Evolutionary conservation across 2,113 vertebrate genomes (phyloP), one percentile per base, ranked within the genome.

Genomic region (Salminus brasiliensis): DNA sequence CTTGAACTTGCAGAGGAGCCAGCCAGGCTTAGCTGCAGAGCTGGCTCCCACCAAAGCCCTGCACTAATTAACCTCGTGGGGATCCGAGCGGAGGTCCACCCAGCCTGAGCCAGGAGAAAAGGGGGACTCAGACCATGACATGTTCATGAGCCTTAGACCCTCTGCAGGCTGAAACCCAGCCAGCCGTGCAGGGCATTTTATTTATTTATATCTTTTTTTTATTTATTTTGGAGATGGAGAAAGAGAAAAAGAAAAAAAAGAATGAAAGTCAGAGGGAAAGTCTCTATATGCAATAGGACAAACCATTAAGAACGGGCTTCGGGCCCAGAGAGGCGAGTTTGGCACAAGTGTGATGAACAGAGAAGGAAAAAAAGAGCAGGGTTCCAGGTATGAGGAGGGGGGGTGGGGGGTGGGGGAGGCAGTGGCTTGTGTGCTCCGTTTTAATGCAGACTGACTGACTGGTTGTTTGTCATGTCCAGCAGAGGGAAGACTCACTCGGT

Each of bases 41-140:
- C 27, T 69, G 82, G 82, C 74, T 84, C 34, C 41, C 43, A 30
- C 39, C 53, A 10, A 29, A 74, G 69, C 53, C 30, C 69, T 15
- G 52, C 53, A 47, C 82, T 84, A 84, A 84, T 84, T 78, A 81
- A 81, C 52, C 82, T 76, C 60, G 4, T 25, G 66, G 78, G 74
- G 69, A 78, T 65, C 57, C n/a, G 27, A 78, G 72, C 74, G 25
- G 66, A 78, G 74, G 78, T 77, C 74, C 63, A n/a, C 49, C 68
- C 23, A 7, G 27, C 30, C 25, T 41, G 45, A 59, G 60, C 41
- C 39, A 36, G 49, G 25, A 68, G 36, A 32, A 69, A 76, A 72
- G 60, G 34, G 53, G 70, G 59, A 41, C 69, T 73, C 43, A 66
- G 30, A 66, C 57, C 57, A 39, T 18, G 68, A 65, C 25, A 63